These are phyloP conservation scores for Nomada hirtipes DNA, from an alignment of 2,888 invertebrate species.

Conservation along the genomic window DNA sequence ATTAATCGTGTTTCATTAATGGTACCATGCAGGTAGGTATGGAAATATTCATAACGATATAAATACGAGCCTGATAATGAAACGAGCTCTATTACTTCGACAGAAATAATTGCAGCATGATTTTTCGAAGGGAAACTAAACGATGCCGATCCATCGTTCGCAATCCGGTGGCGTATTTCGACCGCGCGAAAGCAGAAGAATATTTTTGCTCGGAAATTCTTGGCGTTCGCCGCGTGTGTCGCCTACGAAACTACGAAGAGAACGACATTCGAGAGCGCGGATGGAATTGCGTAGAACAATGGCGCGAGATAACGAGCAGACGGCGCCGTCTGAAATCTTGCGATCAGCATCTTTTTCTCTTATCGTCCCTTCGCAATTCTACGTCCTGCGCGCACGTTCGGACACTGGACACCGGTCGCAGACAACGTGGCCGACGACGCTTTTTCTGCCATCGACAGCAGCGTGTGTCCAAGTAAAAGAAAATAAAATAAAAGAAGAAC, in stretches of 20 bases:
- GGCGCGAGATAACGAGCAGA: conserved; percentile 52
- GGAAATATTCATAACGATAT: too few species aligned
- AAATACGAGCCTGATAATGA: too few species aligned
- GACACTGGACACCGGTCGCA: conserved; percentile 63
- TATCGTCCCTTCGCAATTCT: conserved; percentile 55
- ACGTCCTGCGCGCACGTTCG: conserved; percentile 56
- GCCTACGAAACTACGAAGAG: not conserved
- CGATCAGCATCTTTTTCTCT: conserved; percentile 62
- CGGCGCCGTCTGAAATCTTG: conserved; percentile 64
- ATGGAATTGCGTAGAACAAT: conserved; percentile 39
- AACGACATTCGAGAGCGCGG: conserved; percentile 17
- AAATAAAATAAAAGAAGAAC: not conserved
- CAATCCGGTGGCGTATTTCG: not conserved
- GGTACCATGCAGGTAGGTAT: too few species aligned
- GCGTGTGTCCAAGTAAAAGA: not conserved
- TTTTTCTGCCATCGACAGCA: conserved; percentile 52
- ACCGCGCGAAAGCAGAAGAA: not conserved
- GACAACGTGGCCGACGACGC: conserved; percentile 29
- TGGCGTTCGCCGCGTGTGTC: not conserved
- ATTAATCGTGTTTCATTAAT: too few species aligned
- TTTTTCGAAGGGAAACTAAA: too few species aligned
- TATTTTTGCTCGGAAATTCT: not conserved
- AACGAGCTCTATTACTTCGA: too few species aligned
- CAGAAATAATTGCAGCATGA: too few species aligned
- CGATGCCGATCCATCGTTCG: too few species aligned